Base-by-base conservation (phyloP, 2,888 invertebrate genomes). In the Aelia acuminata region DNA sequence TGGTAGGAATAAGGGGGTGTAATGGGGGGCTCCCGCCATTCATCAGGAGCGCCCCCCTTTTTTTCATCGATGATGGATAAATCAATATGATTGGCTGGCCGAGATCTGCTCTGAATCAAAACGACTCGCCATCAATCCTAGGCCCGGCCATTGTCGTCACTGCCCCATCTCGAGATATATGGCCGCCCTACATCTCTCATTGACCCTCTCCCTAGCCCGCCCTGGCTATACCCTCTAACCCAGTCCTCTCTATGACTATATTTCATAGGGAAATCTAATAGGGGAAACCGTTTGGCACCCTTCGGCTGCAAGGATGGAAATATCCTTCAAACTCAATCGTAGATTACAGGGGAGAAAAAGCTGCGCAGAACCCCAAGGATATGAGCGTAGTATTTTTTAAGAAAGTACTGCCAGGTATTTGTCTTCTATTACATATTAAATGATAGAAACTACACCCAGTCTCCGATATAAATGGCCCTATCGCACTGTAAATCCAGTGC, bases 51-150 rank as follows among this genome's bases (percentile, higher is more conserved):
- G 5, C 39, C 43, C 80, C 43, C 39, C 10, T 75, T 80, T 80
- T 80, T 80, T 80, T 80, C 43, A 15, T 80, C 22, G 80, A 80
- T 80, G 80, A 80, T 80, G 39, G 80, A 80, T 80, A 80, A 80
- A 80, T 80, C 80, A 80, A 80, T 80, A 80, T 80, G 80, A 80
- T 80, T 80, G 80, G 80, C 80, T n/a, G 43, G 80, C n/a, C 1
- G 80, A 80, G 80, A 80, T 47, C 43, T 80, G 80, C 43, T 47
- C 80, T 80, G 43, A 80, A 80, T 80, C 80, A 80, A n/a, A 47
- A n/a, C 43, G 22, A 43, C 80, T 35, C 20, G 4, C 80, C 80
- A 80, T 70, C 63, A 70, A 70, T 70, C 63, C 63, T 70, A 70
- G 63, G 18, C 39, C 43, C 8, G 13, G 43, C 80, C 13, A 80